Evolutionary conservation across 1,140 invertebrate genomes (phyloP).

Genomic region (Oscheius sp.): DNA sequence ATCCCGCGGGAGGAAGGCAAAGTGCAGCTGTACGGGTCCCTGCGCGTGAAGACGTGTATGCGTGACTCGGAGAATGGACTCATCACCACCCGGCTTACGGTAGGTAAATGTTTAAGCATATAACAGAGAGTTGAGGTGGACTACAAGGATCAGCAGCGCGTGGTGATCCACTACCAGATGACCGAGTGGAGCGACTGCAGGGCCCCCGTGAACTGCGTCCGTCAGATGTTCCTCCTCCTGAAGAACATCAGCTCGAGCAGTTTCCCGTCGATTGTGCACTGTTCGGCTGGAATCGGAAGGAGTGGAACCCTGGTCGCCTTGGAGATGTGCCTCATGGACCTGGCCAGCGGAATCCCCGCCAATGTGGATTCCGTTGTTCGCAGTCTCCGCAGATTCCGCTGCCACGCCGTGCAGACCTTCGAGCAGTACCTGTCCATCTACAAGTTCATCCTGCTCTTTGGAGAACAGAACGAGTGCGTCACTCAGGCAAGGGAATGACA

Average conservation of each 20-base stretch:
- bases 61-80: neutral
- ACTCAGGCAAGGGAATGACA: too few relatives aligned
- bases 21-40: neutral
- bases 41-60: neutral
- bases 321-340: constrained; percentile 25
- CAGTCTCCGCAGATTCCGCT: neutral
- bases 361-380: neutral
- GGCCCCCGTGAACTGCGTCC: neutral
- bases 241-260: constrained; percentile 4
- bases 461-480: neutral
- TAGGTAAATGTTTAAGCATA: too few relatives aligned
- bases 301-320: constrained; percentile 19
- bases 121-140: too few relatives aligned
- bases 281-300: constrained; percentile 21
- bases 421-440: constrained; percentile 35
- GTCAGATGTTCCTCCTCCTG: constrained; percentile 9
- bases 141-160: constrained; percentile 14
- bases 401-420: constrained; percentile 31
- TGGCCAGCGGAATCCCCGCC: neutral
- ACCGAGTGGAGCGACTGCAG: neutral
- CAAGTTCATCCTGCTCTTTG: constrained; percentile 15
- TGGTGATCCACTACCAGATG: neutral
- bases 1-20: constrained; percentile 1
- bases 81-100: too few relatives aligned
- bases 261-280: constrained; percentile 10